A percentile compares a stretch with the other conserved stretches of the same genome.
These are phyloP conservation scores for Danio albolineatus DNA, from an alignment of 2,797 vertebrate genomes.

Conservation along the genomic window DNA sequence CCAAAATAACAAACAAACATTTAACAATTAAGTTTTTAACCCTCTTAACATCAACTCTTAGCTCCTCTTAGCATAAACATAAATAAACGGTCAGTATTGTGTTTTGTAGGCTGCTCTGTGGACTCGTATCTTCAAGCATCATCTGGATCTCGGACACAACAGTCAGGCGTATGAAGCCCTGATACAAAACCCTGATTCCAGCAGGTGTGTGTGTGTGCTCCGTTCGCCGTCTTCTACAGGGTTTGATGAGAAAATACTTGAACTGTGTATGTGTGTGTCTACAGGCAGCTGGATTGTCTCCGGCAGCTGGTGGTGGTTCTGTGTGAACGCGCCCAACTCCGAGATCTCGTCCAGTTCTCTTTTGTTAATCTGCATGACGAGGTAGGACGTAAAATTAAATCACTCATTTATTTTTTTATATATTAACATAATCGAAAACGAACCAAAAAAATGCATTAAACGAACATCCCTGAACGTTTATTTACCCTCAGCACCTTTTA, in stretches of 20 bases:
- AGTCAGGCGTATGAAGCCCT: slow-evolving; percentile 92
- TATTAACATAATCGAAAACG: too few species aligned
- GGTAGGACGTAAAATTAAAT: slow-evolving; percentile 71
- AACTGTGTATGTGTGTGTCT: slow-evolving; percentile 20
- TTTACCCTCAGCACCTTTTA: too few species aligned
- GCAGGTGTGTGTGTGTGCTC: slow-evolving; percentile 82
- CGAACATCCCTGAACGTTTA: too few species aligned
- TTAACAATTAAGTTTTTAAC: too few species aligned
- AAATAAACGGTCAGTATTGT: too few species aligned
- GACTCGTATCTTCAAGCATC: slow-evolving; percentile 96
- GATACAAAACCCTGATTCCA: slow-evolving; percentile 90
- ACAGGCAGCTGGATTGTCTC: slow-evolving; percentile 93
- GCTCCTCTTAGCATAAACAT: too few species aligned
- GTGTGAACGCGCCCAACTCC: slow-evolving; percentile 92
- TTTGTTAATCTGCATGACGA: slow-evolving; percentile 93
- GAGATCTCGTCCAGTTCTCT: slow-evolving; percentile 92
- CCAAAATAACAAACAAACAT: too few species aligned
- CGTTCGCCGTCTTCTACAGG: background rate
- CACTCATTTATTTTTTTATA: background rate
- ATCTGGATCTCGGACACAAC: slow-evolving; percentile 95
- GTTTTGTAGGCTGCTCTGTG: slow-evolving; percentile 88
- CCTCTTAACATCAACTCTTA: too few species aligned
- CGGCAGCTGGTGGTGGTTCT: slow-evolving; percentile 95
- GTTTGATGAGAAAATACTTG: background rate
- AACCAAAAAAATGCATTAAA: too few species aligned